Base-by-base conservation (phyloP, 1,140 invertebrate genomes). In the Macrobrachium rosenbergii region DNA sequence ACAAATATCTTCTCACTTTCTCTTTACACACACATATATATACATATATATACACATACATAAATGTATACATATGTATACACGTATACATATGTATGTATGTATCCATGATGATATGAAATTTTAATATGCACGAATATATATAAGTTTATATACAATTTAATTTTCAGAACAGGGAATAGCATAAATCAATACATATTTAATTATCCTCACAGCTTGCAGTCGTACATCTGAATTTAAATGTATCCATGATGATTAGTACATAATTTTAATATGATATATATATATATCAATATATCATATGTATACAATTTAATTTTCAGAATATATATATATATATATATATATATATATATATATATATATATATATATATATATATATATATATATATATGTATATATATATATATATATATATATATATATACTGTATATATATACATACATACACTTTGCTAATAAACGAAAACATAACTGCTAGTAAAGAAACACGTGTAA, bases 111-210 rank as follows among this genome's bases (percentile, higher is more conserved):
- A 1, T 19, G 12, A 69, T 69, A 69, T 69, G n/a, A 19, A 69
- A 19, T 19, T 69, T 19, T 69, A 69, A 72, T 72, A 72, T 72
- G 37, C 23, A 72, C n/a, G 23, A 23, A 72, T 72, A 72, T 72
- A 72, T 72, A 72, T 72, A 28, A 23, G 23, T 72, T 0, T 72
- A 72, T 23, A 72, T 23, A 72, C 2, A 72, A 5, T 23, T 5
- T 23, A 6, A 67, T 23, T 64, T 3, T 64, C 17, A 6, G 17
- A n/a, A n/a, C n/a, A n/a, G n/a, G n/a, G n/a, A n/a, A n/a, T n/a
- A n/a, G n/a, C 12, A 64, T 5, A 19, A n/a, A 64, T 64, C 14
- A n/a, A 64, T 14, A 19, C 12, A 52, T 10, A 52, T 5, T 52
- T 52, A 52, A 5, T 5, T 52, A 23, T n/a, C n/a, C n/a, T 14